These are phyloP conservation scores for Gymnosoma rotundatum DNA, from an alignment of 2,888 invertebrate species.

Conservation along the genomic window DNA sequence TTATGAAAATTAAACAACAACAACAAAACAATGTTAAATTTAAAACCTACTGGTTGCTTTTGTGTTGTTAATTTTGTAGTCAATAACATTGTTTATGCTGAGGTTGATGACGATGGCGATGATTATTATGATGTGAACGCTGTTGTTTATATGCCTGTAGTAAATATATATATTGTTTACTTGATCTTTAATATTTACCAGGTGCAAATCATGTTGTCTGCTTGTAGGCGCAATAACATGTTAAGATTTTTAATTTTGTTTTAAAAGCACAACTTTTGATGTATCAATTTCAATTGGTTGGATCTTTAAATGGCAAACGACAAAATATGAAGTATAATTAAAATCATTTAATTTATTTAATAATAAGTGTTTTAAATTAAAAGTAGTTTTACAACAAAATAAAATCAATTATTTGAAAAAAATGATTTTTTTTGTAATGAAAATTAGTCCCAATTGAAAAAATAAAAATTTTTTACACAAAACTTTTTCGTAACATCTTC, in stretches of 20 bases:
- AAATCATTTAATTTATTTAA: too few relatives aligned
- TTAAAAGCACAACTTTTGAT: neutral
- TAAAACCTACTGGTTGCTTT: constrained; percentile 49
- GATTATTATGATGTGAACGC: neutral
- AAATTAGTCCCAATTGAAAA: too few relatives aligned
- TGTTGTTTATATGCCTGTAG: neutral
- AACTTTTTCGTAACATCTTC: too few relatives aligned
- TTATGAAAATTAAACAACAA: constrained; percentile 15
- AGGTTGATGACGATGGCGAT: constrained; percentile 18
- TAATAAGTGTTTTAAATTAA: too few relatives aligned
- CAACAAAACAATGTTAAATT: neutral
- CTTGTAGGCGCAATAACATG: constrained; percentile 53
- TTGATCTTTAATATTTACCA: constrained; percentile 41
- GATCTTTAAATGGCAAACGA: neutral
- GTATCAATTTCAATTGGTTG: neutral
- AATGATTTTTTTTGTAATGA: too few relatives aligned
- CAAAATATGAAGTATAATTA: neutral
- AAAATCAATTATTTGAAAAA: too few relatives aligned
- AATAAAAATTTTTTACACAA: too few relatives aligned
- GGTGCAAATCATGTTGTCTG: constrained; percentile 46
- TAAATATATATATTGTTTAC: constrained; percentile 46
- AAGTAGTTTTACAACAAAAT: too few relatives aligned
- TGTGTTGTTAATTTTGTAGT: constrained; percentile 45
- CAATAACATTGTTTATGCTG: constrained; percentile 19
- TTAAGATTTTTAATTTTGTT: constrained; percentile 15